Percentiles rank a stretch among this genome's conserved stretches.
phyloP scores from a whole-genome alignment of 2,888 invertebrate genomes.

The Andrena camellia region DNA sequence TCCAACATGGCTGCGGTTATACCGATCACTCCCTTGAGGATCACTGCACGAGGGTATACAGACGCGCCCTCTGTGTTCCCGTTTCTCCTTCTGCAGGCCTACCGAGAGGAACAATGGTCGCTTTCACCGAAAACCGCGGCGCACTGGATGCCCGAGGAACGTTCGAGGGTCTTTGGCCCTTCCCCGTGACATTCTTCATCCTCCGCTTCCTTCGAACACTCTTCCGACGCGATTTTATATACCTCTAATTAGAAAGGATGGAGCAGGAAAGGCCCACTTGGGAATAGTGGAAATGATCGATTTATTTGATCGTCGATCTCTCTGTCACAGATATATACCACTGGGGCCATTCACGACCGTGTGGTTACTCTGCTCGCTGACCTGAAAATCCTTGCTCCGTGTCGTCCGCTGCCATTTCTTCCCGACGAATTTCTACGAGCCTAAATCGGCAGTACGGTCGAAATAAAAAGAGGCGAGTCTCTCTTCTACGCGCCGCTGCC shows the following conservation, averaged over 20 bases:
- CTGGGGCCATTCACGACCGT: background rate
- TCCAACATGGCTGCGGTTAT: too few relatives aligned
- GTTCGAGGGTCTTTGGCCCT: constrained; percentile 1
- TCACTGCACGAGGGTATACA: too few relatives aligned
- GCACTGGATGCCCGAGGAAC: background rate
- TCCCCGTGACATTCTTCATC: background rate
- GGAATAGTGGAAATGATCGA: background rate
- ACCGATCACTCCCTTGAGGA: too few relatives aligned
- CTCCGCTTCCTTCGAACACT: background rate
- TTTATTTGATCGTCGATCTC: background rate
- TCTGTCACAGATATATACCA: background rate
- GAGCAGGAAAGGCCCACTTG: background rate
- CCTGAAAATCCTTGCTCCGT: background rate
- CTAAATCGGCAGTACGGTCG: background rate
- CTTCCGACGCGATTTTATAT: background rate
- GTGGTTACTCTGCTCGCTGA: background rate
- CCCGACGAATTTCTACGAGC: background rate
- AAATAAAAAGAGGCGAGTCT: background rate
- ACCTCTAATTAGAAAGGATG: background rate
- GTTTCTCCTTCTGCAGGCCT: background rate
- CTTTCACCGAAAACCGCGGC: background rate
- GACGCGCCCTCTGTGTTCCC: background rate
- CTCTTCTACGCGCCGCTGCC: background rate
- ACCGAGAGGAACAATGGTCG: background rate
- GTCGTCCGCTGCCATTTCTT: background rate